Evolutionary conservation across 2,888 invertebrate genomes (phyloP).

Genomic region (Eutolmus rufibarbis): DNA sequence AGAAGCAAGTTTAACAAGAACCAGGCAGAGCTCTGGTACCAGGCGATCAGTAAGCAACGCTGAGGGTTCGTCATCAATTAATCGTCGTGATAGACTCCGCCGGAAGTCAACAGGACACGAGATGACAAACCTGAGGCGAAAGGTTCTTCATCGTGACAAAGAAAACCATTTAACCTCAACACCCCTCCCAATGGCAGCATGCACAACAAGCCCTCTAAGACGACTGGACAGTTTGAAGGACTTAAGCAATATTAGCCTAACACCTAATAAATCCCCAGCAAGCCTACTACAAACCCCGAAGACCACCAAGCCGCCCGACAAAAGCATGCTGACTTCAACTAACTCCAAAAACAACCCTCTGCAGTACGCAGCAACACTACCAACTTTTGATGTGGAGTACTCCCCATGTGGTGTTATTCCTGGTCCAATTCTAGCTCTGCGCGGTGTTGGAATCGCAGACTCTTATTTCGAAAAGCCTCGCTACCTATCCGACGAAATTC

Average conservation of each 20-base stretch:
- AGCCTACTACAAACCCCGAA: constrained; percentile 44
- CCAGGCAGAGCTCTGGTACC: background rate
- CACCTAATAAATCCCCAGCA: constrained; percentile 45
- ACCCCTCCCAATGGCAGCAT: constrained; percentile 43
- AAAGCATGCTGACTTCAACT: background rate
- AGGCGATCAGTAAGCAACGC: constrained; percentile 43
- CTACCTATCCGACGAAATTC: constrained; percentile 52
- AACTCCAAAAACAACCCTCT: constrained; percentile 37
- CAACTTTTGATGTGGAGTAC: constrained; percentile 58
- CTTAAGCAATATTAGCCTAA: constrained; percentile 55
- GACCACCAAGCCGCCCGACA: background rate
- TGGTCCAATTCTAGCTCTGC: constrained; percentile 58
- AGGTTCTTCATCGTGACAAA: constrained; percentile 50
- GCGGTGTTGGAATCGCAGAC: constrained; percentile 60
- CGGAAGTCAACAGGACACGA: constrained; percentile 51
- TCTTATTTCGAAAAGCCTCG: constrained; percentile 62
- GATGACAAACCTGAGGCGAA: constrained; percentile 41
- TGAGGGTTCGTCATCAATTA: constrained; percentile 4
- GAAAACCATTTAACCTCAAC: constrained; percentile 58
- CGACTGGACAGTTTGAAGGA: constrained; percentile 54
- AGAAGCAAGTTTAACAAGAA: background rate
- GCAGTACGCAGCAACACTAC: constrained; percentile 50
- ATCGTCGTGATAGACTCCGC: constrained; percentile 48
- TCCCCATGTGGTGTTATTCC: constrained; percentile 59
- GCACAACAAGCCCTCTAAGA: constrained; percentile 44